phyloP scores from a whole-genome alignment of 2,888 invertebrate genomes.

The Pachliopta kotzebuea region DNA sequence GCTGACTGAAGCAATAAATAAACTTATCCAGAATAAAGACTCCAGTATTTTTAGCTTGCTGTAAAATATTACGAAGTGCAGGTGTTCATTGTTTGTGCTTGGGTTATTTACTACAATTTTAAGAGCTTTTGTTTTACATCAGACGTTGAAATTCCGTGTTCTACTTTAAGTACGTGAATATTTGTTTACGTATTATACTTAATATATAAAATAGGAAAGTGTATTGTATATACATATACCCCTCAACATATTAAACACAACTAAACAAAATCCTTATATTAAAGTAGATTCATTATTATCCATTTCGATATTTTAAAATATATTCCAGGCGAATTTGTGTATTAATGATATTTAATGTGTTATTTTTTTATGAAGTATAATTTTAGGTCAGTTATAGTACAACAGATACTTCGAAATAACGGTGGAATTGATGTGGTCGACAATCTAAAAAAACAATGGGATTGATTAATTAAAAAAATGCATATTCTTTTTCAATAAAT shows the following conservation, averaged over 20 bases:
- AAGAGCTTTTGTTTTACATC: conserved; percentile 20
- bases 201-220: not conserved
- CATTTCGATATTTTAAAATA: no score
- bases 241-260: not conserved
- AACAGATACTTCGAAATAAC: no score
- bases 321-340: no score
- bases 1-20: conserved; percentile 40
- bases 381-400: no score
- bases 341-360: no score
- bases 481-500: no score
- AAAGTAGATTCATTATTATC: not conserved
- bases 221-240: not conserved
- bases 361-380: no score
- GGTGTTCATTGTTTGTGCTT: conserved; percentile 25
- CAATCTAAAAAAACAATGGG: no score
- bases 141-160: conserved; percentile 8
- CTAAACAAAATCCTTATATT: not conserved
- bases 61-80: conserved; percentile 32
- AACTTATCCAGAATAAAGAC: conserved; percentile 34
- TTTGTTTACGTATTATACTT: not conserved
- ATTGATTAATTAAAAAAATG: no score
- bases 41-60: conserved; percentile 35
- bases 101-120: conserved; percentile 25
- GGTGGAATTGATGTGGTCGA: no score
- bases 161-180: conserved; percentile 9